Conservation (phyloP, 2,113 vertebrate genomes). For the Phycodurus eques region DNA sequence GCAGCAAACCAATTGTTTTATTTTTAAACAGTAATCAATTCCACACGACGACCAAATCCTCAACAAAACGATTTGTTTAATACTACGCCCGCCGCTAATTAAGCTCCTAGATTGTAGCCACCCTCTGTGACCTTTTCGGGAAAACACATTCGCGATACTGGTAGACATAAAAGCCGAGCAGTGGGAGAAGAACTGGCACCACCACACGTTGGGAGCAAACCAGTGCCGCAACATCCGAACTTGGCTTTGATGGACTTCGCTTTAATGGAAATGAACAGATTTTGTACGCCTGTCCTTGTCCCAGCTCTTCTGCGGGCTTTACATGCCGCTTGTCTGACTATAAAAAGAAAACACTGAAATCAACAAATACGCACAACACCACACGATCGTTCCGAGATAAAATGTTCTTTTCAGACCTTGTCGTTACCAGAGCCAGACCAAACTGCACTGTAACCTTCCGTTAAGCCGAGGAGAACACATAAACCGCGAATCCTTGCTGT, state of each 20-base stretch:
- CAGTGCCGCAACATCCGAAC: too few relatives aligned
- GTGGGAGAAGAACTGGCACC: neutral
- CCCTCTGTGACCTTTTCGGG: neutral
- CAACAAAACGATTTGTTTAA: too few relatives aligned
- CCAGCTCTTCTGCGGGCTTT: neutral
- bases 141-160: neutral
- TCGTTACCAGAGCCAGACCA: neutral
- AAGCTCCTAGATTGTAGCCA: too few relatives aligned
- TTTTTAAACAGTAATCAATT: too few relatives aligned
- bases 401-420: neutral
- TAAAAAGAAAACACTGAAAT: neutral
- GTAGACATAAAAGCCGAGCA: too few relatives aligned
- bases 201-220: neutral
- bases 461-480: neutral
- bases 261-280: neutral
- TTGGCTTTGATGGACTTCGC: neutral
- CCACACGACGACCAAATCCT: too few relatives aligned
- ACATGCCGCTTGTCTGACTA: neutral
- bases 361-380: neutral
- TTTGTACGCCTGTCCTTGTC: neutral
- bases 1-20: too few relatives aligned
- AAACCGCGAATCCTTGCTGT: neutral
- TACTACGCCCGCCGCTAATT: too few relatives aligned
- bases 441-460: neutral
- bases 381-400: neutral